Evolutionary conservation across 2,797 vertebrate genomes (phyloP).

Genomic region (Acanthornis magna): DNA sequence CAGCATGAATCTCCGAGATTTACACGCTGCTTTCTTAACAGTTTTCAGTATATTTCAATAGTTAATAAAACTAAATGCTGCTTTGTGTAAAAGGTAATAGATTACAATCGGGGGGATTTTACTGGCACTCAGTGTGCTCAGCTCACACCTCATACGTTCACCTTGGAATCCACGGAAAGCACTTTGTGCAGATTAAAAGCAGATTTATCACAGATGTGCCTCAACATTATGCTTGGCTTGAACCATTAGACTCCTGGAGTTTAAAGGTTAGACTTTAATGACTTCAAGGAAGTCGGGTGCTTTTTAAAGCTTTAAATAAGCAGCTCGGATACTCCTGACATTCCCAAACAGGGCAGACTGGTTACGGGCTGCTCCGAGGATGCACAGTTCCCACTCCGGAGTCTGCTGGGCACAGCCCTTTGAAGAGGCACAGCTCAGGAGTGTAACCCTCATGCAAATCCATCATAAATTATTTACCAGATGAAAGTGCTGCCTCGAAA

Average conservation of each 20-base stretch:
- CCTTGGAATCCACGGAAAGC: not conserved
- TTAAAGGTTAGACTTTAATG: slow-evolving; percentile 60
- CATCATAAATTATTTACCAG: not conserved
- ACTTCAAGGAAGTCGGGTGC: slow-evolving; percentile 48
- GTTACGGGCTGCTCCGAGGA: not conserved
- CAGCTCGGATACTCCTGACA: not conserved
- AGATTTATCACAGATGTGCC: slow-evolving; percentile 29
- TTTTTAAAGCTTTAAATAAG: slow-evolving; percentile 3
- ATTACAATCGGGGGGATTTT: slow-evolving; percentile 10
- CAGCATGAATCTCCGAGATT: slow-evolving; percentile 12
- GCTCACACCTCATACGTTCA: slow-evolving; percentile 4
- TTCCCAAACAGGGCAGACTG: slow-evolving; percentile 20
- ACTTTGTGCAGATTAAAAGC: slow-evolving; percentile 29
- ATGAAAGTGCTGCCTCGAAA: not conserved
- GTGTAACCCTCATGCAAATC: slow-evolving; percentile 35
- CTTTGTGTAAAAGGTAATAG: slow-evolving; percentile 40
- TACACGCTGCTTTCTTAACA: not conserved
- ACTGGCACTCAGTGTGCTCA: slow-evolving; percentile 18
- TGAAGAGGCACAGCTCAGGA: not conserved
- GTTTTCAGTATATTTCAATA: slow-evolving; percentile 42
- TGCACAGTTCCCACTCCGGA: not conserved
- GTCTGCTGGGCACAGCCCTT: not conserved
- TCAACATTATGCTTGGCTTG: slow-evolving; percentile 52
- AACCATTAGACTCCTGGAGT: slow-evolving; percentile 59
- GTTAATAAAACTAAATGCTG: slow-evolving; percentile 57